Conservation (phyloP, 2,113 vertebrate genomes). For the Calyptomena viridis region DNA sequence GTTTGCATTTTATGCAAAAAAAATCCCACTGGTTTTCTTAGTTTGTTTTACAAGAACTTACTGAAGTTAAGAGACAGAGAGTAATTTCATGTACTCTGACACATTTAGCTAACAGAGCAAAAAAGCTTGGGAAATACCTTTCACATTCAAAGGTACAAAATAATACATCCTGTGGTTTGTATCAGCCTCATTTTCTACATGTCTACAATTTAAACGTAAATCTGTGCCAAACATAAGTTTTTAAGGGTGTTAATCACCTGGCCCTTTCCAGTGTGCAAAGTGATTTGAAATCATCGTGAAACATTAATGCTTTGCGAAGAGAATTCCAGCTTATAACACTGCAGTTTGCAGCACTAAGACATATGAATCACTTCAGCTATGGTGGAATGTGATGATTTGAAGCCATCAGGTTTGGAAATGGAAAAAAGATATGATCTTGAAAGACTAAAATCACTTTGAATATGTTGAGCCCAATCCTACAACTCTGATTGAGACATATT, state of each 20-base stretch:
- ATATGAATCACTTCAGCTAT: conserved; percentile 20
- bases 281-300: conserved; percentile 21
- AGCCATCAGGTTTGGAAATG: not conserved
- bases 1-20: not conserved
- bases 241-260: conserved; percentile 28
- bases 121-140: conserved; percentile 9
- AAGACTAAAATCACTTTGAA: not conserved
- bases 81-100: not conserved
- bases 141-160: not conserved
- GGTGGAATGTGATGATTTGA: not conserved
- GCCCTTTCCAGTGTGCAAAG: not conserved
- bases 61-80: not conserved
- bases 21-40: not conserved
- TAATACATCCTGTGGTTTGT: not conserved
- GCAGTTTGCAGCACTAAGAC: not conserved
- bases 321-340: not conserved
- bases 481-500: not conserved
- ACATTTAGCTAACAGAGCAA: not conserved
- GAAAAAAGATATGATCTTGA: not conserved
- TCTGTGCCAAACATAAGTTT: not conserved
- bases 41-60: not conserved
- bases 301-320: not conserved
- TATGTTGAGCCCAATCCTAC: not conserved
- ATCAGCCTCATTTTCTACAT: not conserved
- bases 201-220: conserved; percentile 14